A percentile compares a stretch with the other conserved stretches of the same genome.
phyloP scores from a whole-genome alignment of 2,113 vertebrate genomes.

The Nyctereutes procyonoides region DNA sequence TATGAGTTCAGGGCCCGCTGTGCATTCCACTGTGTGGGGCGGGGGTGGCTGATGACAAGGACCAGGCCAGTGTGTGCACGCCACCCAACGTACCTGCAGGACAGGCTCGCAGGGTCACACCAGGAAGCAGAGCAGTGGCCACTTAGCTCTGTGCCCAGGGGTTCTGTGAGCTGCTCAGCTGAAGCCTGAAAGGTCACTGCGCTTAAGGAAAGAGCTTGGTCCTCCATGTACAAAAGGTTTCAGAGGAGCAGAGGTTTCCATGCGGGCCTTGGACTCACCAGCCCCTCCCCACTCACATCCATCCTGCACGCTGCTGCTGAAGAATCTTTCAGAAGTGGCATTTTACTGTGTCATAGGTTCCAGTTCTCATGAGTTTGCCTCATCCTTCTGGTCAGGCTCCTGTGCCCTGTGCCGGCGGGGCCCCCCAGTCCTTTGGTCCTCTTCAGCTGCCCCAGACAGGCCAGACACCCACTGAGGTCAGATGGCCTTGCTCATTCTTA shows the following conservation, averaged over 20 bases:
- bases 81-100: background rate
- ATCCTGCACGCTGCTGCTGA: background rate
- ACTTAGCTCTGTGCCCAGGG: background rate
- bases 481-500: background rate
- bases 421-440: background rate
- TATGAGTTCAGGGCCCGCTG: background rate
- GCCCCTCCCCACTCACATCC: background rate
- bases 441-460: background rate
- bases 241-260: background rate
- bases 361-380: background rate
- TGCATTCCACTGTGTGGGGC: background rate
- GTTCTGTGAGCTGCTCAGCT: background rate
- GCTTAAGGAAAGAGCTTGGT: background rate
- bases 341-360: background rate
- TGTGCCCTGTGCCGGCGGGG: rapidly evolving
- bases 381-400: background rate
- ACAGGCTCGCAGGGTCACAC: background rate
- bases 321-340: background rate
- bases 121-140: background rate
- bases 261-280: background rate
- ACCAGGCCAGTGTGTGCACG: background rate
- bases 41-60: background rate
- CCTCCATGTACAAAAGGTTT: background rate
- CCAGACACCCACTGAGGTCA: background rate
- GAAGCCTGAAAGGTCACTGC: background rate